Evolutionary conservation across 2,797 vertebrate genomes (phyloP), one percentile per base, ranked within the genome.

Genomic region (Spatula versicolor): DNA sequence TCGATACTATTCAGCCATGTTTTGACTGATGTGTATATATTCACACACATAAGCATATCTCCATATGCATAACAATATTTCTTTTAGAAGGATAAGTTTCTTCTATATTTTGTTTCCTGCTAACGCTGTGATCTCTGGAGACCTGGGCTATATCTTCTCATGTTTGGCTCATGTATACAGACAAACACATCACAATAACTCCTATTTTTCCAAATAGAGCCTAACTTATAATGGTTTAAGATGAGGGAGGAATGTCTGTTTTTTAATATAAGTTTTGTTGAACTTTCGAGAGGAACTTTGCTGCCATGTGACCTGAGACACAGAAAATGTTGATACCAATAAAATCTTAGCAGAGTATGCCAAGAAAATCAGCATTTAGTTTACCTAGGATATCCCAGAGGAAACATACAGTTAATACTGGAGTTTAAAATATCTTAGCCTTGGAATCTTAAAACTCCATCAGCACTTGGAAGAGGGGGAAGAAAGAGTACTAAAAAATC

Each of bases 341-440:
- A 83, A 97, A 96, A 92, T 78, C 79, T 80, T 68, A 82, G 67
- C 79, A 79, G 23, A 93, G 7, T 33, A 59, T 31, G 93, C 94
- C 93, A 96, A 96, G 79, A 96, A 96, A 89, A 96, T 94, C 95
- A 95, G 48, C 66, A 79, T 93, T 90, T 50, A 75, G 92, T 95
- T 96, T 97, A 95, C 93, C 90, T 93, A 93, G 90, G 62, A 31
- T 89, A 90, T 94, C 91, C 94, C 94, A 95, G 59, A 93, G 95
- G 95, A 96, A 93, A 91, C 76, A 88, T 94, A 88, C 59, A 90
- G 91, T 87, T 96, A 95, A 90, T 94, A 56, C 72, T 90, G 56
- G 94, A 88, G 89, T 93, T 96, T 94, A 94, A 96, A 96, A 96
- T 96, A 94, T 83, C 88, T 93, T 86, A 90, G 88, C 75, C 66